phyloP scores from a whole-genome alignment of 2,797 vertebrate genomes.

The Urosaurus nigricauda region DNA sequence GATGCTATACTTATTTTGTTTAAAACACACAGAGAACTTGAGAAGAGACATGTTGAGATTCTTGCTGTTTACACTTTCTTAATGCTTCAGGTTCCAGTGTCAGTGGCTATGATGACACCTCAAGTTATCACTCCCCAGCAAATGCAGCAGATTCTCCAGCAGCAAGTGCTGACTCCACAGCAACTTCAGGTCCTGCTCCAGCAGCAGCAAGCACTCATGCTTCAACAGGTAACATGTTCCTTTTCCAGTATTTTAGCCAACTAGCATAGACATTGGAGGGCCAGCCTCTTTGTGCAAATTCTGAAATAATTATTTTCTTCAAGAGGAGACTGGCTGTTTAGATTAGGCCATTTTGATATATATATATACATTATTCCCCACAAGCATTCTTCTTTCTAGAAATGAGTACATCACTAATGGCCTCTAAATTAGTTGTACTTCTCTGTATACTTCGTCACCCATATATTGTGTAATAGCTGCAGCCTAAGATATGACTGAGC shows the following conservation, averaged over 20 bases:
- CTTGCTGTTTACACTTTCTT: slow-evolving; percentile 56
- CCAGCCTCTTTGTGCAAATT: not conserved
- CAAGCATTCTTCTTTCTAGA: not conserved
- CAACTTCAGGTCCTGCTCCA: slow-evolving; percentile 99
- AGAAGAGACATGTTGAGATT: slow-evolving; percentile 41
- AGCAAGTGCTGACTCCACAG: slow-evolving; percentile 99
- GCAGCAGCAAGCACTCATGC: slow-evolving; percentile 99
- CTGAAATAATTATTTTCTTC: not conserved
- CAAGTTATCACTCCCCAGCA: slow-evolving; percentile 99
- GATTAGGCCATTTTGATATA: not conserved
- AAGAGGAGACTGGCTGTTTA: not conserved
- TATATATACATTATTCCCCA: not conserved
- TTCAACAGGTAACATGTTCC: slow-evolving; percentile 92
- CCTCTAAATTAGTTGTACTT: not conserved
- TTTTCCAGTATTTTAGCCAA: not conserved
- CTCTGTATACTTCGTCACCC: not conserved
- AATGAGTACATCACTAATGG: not conserved
- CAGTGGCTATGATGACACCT: slow-evolving; percentile 99
- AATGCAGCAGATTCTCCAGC: slow-evolving; percentile 99
- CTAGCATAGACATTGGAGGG: not conserved
- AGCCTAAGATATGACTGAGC: not conserved
- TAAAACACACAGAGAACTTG: not conserved
- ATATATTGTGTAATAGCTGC: not conserved
- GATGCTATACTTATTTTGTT: not conserved
- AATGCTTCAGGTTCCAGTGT: slow-evolving; percentile 91